phyloP scores from a whole-genome alignment of 2,113 vertebrate species.

The Cairina moschata region DNA sequence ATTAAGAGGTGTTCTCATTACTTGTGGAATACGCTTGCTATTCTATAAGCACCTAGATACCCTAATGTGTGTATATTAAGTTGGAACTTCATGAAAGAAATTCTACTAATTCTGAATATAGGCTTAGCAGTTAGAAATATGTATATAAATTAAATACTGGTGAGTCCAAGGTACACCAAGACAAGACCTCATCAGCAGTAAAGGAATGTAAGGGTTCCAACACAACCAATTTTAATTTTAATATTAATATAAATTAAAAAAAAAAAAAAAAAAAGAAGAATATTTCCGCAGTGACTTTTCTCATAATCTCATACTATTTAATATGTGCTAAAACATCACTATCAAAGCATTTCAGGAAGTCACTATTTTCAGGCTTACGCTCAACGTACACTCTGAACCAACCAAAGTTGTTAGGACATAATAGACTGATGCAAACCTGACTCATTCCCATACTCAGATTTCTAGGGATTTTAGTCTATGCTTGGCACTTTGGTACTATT shows the following conservation, averaged over 20 bases:
- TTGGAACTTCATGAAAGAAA: background rate
- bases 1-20: constrained; percentile 59
- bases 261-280: background rate
- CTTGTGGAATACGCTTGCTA: constrained; percentile 1
- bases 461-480: background rate
- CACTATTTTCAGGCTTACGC: background rate
- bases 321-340: background rate
- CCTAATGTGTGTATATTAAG: background rate
- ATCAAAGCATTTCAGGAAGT: background rate
- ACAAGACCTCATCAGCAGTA: background rate
- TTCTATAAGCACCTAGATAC: background rate
- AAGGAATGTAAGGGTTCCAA: background rate
- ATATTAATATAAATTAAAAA: background rate
- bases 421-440: background rate
- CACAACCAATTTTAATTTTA: background rate
- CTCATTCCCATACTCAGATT: background rate
- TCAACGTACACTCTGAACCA: background rate
- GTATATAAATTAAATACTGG: background rate
- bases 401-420: background rate
- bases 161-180: background rate
- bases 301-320: background rate
- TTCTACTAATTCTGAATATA: background rate
- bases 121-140: background rate
- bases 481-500: background rate
- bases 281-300: background rate